phyloP scores from a whole-genome alignment of 2,113 vertebrate genomes.

The Myocastor coypus region DNA sequence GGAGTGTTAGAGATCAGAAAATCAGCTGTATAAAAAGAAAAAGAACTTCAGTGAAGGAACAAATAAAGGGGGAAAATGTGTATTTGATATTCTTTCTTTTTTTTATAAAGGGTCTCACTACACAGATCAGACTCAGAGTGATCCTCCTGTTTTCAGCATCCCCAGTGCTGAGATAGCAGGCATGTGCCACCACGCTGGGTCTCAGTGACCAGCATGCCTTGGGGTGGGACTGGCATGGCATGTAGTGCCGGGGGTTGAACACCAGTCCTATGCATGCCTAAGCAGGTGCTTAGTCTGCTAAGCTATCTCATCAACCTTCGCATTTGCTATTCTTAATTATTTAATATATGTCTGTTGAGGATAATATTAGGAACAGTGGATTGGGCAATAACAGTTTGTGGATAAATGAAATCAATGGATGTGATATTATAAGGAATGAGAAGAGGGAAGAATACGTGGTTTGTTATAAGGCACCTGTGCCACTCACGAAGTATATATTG shows the following conservation, averaged over 20 bases:
- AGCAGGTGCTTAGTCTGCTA: too few species aligned
- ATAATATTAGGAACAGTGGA: not conserved
- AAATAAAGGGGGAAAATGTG: not conserved
- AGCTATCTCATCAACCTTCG: too few species aligned
- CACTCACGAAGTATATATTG: not conserved
- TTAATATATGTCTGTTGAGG: not conserved
- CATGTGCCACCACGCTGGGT: too few species aligned
- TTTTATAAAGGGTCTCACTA: too few species aligned
- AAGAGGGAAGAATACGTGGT: not conserved
- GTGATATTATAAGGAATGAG: not conserved
- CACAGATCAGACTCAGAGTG: too few species aligned
- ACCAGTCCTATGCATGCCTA: too few species aligned
- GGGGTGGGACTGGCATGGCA: too few species aligned
- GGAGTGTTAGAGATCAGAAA: not conserved
- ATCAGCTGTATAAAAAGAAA: not conserved
- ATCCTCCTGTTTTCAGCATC: too few species aligned
- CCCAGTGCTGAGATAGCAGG: too few species aligned
- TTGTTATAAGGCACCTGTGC: accelerated
- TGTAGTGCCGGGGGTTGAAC: too few species aligned
- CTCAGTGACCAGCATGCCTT: too few species aligned
- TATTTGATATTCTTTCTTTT: not conserved
- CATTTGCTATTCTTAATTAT: not conserved
- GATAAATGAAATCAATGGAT: too few species aligned
- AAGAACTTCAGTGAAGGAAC: not conserved
- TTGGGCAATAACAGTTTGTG: not conserved